Evolutionary conservation across 2,113 vertebrate species (phyloP).

Genomic region (Catharus fuscescens): DNA sequence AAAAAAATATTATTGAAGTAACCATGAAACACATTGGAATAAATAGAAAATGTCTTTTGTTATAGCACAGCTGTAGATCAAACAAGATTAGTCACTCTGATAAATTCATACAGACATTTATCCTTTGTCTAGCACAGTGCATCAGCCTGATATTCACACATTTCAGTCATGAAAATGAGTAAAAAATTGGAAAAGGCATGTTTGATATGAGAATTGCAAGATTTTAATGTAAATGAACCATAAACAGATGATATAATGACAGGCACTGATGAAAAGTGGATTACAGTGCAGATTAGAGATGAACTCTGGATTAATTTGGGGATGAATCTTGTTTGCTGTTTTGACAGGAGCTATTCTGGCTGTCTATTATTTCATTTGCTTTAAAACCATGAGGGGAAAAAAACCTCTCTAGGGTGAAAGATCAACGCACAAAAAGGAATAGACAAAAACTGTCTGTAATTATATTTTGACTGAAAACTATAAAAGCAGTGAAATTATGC

Average conservation of each 20-base stretch:
- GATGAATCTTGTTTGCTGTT: slow-evolving; percentile 3
- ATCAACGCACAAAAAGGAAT: background rate
- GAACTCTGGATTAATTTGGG: background rate
- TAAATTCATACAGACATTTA: background rate
- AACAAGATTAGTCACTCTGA: background rate
- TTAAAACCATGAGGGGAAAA: background rate
- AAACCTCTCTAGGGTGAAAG: background rate
- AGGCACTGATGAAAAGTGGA: background rate
- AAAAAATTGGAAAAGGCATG: background rate
- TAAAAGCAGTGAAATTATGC: background rate
- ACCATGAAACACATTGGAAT: background rate
- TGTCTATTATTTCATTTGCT: background rate
- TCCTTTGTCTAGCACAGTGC: background rate
- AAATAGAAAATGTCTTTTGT: background rate
- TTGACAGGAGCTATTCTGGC: background rate
- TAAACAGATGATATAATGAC: background rate
- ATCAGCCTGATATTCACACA: background rate
- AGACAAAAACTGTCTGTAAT: background rate
- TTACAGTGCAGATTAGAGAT: background rate
- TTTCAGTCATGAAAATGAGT: background rate
- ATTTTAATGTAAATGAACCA: background rate
- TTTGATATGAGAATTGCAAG: background rate
- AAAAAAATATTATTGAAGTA: background rate
- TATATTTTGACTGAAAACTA: background rate
- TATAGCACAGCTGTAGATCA: background rate